phyloP scores from a whole-genome alignment of 2,797 vertebrate genomes.

The Melanotaenia boesemani region DNA sequence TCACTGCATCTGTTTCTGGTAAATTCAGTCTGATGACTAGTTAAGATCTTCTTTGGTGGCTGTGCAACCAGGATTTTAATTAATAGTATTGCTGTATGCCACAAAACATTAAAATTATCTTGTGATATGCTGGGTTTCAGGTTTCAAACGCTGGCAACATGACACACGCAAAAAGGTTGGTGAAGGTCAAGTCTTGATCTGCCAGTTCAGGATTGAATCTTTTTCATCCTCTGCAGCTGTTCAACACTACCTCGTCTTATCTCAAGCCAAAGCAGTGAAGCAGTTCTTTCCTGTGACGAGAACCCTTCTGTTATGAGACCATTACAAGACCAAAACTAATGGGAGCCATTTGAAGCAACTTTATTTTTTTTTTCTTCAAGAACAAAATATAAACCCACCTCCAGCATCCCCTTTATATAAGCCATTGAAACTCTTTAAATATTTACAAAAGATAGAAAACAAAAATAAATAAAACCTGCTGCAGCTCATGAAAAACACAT shows the following conservation, averaged over 20 bases:
- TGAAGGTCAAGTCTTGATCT: neutral
- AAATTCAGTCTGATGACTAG: neutral
- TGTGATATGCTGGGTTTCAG: neutral
- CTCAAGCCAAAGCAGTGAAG: slow-evolving; percentile 14
- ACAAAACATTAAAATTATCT: neutral
- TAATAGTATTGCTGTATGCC: neutral
- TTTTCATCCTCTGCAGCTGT: slow-evolving; percentile 3
- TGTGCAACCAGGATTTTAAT: neutral
- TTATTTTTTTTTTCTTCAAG: slow-evolving; percentile 71
- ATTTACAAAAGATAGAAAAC: slow-evolving; percentile 87
- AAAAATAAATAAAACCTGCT: slow-evolving; percentile 81
- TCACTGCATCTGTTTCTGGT: neutral
- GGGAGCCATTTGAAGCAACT: slow-evolving; percentile 57
- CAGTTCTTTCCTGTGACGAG: neutral
- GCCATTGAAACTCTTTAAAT: slow-evolving; percentile 81
- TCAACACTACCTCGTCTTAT: neutral
- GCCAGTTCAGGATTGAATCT: neutral
- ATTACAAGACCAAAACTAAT: neutral
- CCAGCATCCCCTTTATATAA: slow-evolving; percentile 72
- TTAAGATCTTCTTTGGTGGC: neutral
- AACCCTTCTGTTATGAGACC: neutral
- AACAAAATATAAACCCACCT: slow-evolving; percentile 82
- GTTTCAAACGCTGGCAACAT: neutral
- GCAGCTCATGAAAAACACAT: slow-evolving; percentile 56
- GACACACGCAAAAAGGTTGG: neutral